These are phyloP conservation scores for Artemia sinica DNA, from an alignment of 2,888 invertebrate genomes.

Conservation along the genomic window DNA sequence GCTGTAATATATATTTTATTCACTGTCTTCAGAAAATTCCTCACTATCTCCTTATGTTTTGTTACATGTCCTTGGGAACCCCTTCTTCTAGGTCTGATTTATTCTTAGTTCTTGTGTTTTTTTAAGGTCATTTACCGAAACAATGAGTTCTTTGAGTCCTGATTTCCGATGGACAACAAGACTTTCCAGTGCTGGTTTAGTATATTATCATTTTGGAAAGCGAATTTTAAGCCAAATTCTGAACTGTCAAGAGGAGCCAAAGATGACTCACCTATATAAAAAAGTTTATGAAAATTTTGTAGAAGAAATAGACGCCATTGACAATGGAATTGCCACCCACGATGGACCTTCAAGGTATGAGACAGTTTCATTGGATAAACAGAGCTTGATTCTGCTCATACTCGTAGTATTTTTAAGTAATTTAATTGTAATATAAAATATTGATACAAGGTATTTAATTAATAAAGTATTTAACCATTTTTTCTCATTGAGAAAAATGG, in stretches of 20 bases:
- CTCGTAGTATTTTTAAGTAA: no score
- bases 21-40: no score
- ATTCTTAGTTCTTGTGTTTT: background rate
- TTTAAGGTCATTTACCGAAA: conserved; percentile 43
- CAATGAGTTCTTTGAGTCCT: conserved; percentile 45
- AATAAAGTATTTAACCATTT: no score
- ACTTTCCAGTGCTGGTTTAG: conserved; percentile 82
- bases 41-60: no score
- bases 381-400: background rate
- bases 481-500: no score
- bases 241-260: conserved; percentile 36
- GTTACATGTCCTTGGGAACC: no score
- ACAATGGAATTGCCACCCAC: conserved; percentile 80
- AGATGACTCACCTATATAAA: conserved; percentile 41
- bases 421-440: no score
- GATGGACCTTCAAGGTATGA: conserved; percentile 38
- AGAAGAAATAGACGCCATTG: conserved; percentile 86
- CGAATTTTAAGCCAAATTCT: conserved; percentile 48
- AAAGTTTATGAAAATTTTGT: conserved; percentile 71
- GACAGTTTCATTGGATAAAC: no score
- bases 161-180: conserved; percentile 39
- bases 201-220: conserved; percentile 77
- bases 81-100: no score
- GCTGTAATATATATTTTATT: no score
- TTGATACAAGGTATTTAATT: no score